phyloP scores from a whole-genome alignment of 1,140 invertebrate genomes.

The Drosophila nasuta region DNA sequence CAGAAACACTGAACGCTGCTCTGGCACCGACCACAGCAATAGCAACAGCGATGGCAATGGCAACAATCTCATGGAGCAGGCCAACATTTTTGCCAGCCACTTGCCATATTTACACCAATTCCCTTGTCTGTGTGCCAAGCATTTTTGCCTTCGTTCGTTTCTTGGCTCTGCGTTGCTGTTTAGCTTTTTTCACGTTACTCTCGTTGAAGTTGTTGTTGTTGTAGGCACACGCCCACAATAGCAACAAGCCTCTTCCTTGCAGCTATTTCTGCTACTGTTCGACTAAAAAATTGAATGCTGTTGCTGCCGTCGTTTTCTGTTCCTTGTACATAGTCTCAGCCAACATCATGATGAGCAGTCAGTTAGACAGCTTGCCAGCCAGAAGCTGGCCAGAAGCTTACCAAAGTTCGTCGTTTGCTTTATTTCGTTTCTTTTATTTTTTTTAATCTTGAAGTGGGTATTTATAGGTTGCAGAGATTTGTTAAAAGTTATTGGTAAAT shows the following conservation, averaged over 20 bases:
- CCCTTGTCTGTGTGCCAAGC: constrained; percentile 68
- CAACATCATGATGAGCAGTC: constrained; percentile 63
- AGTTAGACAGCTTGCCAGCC: constrained; percentile 44
- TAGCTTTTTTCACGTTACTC: neutral
- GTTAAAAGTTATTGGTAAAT: neutral
- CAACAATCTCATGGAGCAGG: neutral
- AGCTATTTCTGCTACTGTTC: constrained; percentile 39
- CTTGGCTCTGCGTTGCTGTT: neutral
- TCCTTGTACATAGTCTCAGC: constrained; percentile 33
- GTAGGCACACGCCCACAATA: constrained; percentile 41
- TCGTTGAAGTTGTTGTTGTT: constrained; percentile 44
- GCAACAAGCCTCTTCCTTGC: constrained; percentile 37
- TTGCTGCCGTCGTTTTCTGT: constrained; percentile 31
- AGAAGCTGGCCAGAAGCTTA: constrained; percentile 38
- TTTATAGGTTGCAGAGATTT: constrained; percentile 23
- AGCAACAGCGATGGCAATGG: neutral
- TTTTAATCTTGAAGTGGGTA: constrained; percentile 11
- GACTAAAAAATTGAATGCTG: constrained; percentile 70
- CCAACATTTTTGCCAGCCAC: constrained; percentile 59
- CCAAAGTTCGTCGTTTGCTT: constrained; percentile 50
- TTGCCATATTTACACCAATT: constrained; percentile 81
- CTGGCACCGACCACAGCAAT: constrained; percentile 2
- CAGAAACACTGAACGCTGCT: constrained; percentile 7
- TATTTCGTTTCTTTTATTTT: neutral
- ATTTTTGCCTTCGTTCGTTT: constrained; percentile 57